Evolutionary conservation across 2,797 vertebrate species (phyloP).

Genomic region (Dermochelys coriacea): DNA sequence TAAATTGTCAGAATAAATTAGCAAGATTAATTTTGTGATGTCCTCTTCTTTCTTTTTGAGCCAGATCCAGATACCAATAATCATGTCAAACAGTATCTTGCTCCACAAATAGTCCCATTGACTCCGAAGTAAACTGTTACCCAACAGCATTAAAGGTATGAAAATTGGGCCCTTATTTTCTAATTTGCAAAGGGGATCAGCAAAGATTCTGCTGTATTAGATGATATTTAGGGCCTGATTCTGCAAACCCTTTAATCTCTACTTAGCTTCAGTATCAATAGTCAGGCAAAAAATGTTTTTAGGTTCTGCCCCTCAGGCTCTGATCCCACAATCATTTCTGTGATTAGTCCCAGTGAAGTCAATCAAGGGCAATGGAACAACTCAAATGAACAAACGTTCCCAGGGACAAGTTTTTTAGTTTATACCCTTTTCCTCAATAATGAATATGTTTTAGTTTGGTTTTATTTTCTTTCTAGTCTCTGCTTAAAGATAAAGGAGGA

Average conservation of each 20-base stretch:
- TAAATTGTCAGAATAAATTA: accelerated
- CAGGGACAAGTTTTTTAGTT: not conserved
- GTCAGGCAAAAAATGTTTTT: not conserved
- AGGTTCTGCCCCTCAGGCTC: not conserved
- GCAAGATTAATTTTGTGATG: not conserved
- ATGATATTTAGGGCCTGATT: not conserved
- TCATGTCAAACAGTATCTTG: accelerated
- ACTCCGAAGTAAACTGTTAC: not conserved
- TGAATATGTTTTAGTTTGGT: not conserved
- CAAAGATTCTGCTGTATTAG: not conserved
- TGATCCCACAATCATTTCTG: not conserved
- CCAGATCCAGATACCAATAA: not conserved
- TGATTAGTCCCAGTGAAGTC: not conserved
- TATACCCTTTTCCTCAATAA: not conserved
- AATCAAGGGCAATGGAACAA: not conserved
- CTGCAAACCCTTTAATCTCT: not conserved
- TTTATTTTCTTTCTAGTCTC: conserved; percentile 10
- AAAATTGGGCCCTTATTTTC: not conserved
- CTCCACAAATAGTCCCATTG: not conserved
- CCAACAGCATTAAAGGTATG: not conserved
- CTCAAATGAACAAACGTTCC: not conserved
- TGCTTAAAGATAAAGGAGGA: not conserved
- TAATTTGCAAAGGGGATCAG: not conserved
- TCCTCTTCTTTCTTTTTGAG: no score
- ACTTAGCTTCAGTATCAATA: not conserved